phyloP scores from a whole-genome alignment of 2,113 vertebrate species.

The Neopipo cinnamomea region DNA sequence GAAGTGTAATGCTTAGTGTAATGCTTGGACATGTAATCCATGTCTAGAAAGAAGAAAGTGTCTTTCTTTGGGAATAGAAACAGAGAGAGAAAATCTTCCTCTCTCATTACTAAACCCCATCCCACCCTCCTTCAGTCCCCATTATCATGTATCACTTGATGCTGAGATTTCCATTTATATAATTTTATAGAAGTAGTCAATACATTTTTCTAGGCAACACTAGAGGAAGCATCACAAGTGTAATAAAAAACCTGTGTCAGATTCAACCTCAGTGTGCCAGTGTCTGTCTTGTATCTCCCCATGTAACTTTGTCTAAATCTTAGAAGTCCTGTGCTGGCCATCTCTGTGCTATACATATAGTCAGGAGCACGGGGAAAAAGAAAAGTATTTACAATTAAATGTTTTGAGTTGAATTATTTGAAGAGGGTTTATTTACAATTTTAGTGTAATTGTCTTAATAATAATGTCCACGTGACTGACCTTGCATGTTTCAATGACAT shows the following conservation, averaged over 20 bases:
- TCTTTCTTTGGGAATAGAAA: not conserved
- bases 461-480: not conserved
- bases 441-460: not conserved
- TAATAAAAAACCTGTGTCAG: not conserved
- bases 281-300: not conserved
- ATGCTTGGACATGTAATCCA: too few relatives aligned
- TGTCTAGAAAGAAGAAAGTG: not conserved
- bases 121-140: not conserved
- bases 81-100: not conserved
- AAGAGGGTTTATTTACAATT: not conserved
- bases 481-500: not conserved
- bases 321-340: not conserved
- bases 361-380: not conserved
- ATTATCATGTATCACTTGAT: not conserved
- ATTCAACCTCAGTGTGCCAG: not conserved
- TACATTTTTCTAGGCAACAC: not conserved
- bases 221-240: not conserved
- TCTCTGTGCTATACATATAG: not conserved
- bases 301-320: not conserved
- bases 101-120: not conserved
- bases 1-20: not conserved
- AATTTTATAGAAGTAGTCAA: not conserved
- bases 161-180: not conserved
- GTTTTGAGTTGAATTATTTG: not conserved
- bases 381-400: not conserved